Percentiles rank a stretch among this genome's conserved stretches.
Evolutionary conservation across 2,113 vertebrate genomes (phyloP).

Genomic region (Pao palembangensis): DNA sequence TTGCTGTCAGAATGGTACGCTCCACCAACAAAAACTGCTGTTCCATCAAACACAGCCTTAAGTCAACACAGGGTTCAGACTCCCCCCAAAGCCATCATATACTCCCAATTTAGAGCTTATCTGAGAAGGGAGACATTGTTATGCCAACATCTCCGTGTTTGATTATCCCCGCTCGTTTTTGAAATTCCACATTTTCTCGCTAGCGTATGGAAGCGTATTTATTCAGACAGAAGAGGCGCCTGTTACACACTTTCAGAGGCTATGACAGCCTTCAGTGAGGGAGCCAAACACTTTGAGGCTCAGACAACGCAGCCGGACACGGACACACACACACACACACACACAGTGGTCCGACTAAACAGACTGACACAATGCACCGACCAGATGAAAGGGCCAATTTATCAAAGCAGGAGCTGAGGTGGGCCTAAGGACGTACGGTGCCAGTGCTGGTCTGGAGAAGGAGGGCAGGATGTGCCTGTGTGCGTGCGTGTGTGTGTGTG

Average conservation of each 20-base stretch:
- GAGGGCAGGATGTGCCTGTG: slow-evolving; percentile 43
- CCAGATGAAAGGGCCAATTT: slow-evolving; percentile 70
- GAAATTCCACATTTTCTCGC: slow-evolving; percentile 56
- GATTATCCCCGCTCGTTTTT: slow-evolving; percentile 54
- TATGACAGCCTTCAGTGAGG: slow-evolving; percentile 69
- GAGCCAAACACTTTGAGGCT: slow-evolving; percentile 68
- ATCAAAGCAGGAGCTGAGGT: slow-evolving; percentile 67
- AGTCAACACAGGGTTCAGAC: slow-evolving; percentile 14
- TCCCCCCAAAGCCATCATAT: slow-evolving; percentile 30
- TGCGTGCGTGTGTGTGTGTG: slow-evolving; percentile 18
- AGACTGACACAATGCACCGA: slow-evolving; percentile 68
- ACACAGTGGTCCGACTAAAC: slow-evolving; percentile 29
- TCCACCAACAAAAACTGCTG: slow-evolving; percentile 30
- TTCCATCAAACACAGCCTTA: slow-evolving; percentile 32
- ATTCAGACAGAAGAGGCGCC: slow-evolving; percentile 62
- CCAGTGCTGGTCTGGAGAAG: slow-evolving; percentile 57
- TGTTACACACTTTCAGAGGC: slow-evolving; percentile 72
- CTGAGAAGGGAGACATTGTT: slow-evolving; percentile 46
- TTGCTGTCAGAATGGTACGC: slow-evolving; percentile 19
- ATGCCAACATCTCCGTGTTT: slow-evolving; percentile 38
- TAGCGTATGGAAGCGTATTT: slow-evolving; percentile 56
- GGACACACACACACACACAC: slow-evolving; percentile 29
- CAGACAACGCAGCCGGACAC: slow-evolving; percentile 56
- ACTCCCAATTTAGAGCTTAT: slow-evolving; percentile 42
- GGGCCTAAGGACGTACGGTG: slow-evolving; percentile 58